These are phyloP conservation scores for Chunga burmeisteri DNA, from an alignment of 2,113 vertebrate genomes.

Conservation along the genomic window DNA sequence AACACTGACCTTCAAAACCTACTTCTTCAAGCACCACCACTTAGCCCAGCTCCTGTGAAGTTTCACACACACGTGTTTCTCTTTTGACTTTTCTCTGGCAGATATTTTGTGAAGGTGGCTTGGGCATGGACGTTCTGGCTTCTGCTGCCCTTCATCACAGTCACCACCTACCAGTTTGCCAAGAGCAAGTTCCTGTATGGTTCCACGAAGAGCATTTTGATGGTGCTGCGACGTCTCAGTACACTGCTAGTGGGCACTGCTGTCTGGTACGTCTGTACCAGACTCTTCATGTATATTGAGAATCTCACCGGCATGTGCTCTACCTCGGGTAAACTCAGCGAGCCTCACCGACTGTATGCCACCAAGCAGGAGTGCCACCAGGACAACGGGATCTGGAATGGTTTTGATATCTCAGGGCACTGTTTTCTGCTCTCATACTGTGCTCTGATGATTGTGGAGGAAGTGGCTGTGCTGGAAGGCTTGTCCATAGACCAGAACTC, in stretches of 20 bases:
- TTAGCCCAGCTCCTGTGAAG: background rate
- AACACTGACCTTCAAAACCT: background rate
- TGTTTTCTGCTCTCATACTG: slow-evolving; percentile 92
- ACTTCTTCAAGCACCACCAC: accelerated
- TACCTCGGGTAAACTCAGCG: background rate
- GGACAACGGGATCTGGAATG: slow-evolving; percentile 81
- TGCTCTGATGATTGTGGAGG: slow-evolving; percentile 88
- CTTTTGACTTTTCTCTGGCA: slow-evolving; percentile 62
- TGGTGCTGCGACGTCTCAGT: slow-evolving; percentile 76
- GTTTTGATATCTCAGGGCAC: slow-evolving; percentile 95
- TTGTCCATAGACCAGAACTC: slow-evolving; percentile 62
- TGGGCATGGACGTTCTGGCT: slow-evolving; percentile 94
- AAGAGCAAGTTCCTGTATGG: slow-evolving; percentile 28
- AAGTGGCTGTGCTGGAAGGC: slow-evolving; percentile 79
- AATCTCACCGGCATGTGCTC: slow-evolving; percentile 84
- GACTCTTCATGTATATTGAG: slow-evolving; percentile 84
- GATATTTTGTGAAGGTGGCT: slow-evolving; percentile 94
- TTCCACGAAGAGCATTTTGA: slow-evolving; percentile 51
- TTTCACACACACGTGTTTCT: background rate
- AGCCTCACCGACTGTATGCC: slow-evolving; percentile 8
- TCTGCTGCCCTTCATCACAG: slow-evolving; percentile 88
- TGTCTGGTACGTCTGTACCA: slow-evolving; percentile 86
- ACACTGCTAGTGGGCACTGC: slow-evolving; percentile 83
- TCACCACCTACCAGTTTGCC: slow-evolving; percentile 75
- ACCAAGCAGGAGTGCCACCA: slow-evolving; percentile 79